Evolutionary conservation across 2,113 vertebrate species (phyloP), one percentile per base, ranked within the genome.

Genomic region (Poecilia latipinna): DNA sequence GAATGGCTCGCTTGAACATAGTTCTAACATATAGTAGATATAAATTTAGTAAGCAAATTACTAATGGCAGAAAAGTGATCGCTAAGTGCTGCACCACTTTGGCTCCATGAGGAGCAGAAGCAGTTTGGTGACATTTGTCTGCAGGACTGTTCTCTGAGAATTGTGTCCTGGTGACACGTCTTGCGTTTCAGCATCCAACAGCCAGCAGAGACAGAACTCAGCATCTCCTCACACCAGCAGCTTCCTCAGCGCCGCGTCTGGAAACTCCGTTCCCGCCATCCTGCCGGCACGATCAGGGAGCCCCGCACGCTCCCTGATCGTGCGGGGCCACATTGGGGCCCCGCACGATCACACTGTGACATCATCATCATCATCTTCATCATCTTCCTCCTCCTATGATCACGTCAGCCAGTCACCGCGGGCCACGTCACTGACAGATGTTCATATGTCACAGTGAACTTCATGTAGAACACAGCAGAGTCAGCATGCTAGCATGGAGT

Each of bases 141-240:
- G 35, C 10, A 10, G 2, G 10, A 37, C 13, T 44, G 10, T 10
- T 35, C 3, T 15, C 39, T 62, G 26, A 2, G 4, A 28, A 26
- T 28, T 4, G 26, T 28, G 11, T 60, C 4, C 10, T 60, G 12
- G 60, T 28, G n/a, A 28, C 8, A 12, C 12, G 11, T 68, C 31
- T 68, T 68, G 35, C 76, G 48, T 83, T 88, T 65, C 83, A 91
- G 91, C 79, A 0, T 62, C 78, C 80, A 75, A 31, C 19, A 26
- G 1, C 29, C 88, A 67, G 78, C 83, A 86, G 74, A 74, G 79
- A 29, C 28, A 54, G 65, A 66, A 35, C 63, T 76, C 72, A 57
- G 24, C 61, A 5, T 42, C 28, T 3, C 33, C 75, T 60, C 89
- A 71, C 61, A 54, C 80, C 15, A 64, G 32, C 39, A 72, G 73